Evolutionary conservation across 2,888 invertebrate genomes (phyloP), one percentile per base, ranked within the genome.

Genomic region (Polymixis flavicincta): DNA sequence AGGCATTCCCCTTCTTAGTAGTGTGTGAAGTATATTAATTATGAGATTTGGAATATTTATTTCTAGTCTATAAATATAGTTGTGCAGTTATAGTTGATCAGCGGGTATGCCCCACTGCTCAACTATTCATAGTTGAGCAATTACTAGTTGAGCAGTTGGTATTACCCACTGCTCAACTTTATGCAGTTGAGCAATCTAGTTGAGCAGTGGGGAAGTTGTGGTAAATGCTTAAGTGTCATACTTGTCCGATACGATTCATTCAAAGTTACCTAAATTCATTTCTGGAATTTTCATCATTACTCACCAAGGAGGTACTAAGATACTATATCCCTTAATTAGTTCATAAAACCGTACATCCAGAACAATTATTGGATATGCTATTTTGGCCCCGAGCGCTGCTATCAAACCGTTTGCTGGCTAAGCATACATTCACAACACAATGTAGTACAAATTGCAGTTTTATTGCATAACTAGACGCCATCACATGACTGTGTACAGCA

Each of bases 391-490:
- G 48, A 59, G 19, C 37, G 17, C 9, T 45, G n/a, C 45, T 63
- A 57, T 57, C n/a, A 45, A 76, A 67, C 42, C 8, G 22, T 63
- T 81, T 52, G 57, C 48, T 50, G 42, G 42, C 70, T 61, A 25
- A 76, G 45, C 60, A 66, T 37, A 50, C 66, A 68, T 78, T 68
- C 54, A 64, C 9, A 57, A 54, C 73, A 79, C 59, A 80, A 67
- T 82, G 54, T 42, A n/a, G 7, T 28, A 76, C 65, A 63, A 81
- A 82, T 82, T 80, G 82, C 70, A 76, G 55, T 67, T 76, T 76
- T 76, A 79, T 79, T 79, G 50, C 81, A 55, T 69, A 80, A 69
- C 79, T 14, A 63, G 28, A 64, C 5, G 13, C 48, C 5, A 48
- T 81, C 57, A 57, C 28, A 22, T 76, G 69, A 60, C 48, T 54